Percentiles rank a stretch among this genome's conserved stretches.
These are phyloP conservation scores for Phocides pigmalion DNA, from an alignment of 1,140 invertebrate species.

Conservation along the genomic window DNA sequence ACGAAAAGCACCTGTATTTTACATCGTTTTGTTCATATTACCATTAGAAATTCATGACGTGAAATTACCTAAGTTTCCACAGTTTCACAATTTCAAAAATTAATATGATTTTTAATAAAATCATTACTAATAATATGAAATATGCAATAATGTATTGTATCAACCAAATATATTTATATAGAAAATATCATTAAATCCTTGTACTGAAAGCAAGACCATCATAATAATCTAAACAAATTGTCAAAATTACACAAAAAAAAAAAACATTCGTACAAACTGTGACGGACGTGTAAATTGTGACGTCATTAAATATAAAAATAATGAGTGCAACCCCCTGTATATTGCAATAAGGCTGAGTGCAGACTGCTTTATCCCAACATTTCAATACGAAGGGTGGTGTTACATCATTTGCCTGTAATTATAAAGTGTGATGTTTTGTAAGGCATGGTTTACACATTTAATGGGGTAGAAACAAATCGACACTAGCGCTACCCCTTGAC, in stretches of 20 bases:
- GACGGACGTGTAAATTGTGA: slow-evolving; percentile 2
- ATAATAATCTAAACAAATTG: background rate
- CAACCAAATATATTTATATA: too few relatives aligned
- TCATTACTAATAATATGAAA: too few relatives aligned
- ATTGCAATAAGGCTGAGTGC: slow-evolving; percentile 75
- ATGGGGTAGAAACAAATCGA: slow-evolving; percentile 48
- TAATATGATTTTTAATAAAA: too few relatives aligned
- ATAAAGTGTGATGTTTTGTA: slow-evolving; percentile 48
- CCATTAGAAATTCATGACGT: too few relatives aligned
- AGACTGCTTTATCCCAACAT: slow-evolving; percentile 68
- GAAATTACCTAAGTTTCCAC: too few relatives aligned
- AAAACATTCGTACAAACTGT: slow-evolving; percentile 11
- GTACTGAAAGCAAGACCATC: too few relatives aligned
- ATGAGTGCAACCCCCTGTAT: slow-evolving; percentile 47
- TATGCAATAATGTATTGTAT: too few relatives aligned
- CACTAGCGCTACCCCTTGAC: slow-evolving; percentile 27
- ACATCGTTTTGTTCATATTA: slow-evolving; percentile 6
- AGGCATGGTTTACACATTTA: slow-evolving; percentile 35
- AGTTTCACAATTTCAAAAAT: too few relatives aligned
- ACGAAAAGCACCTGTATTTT: slow-evolving; percentile 23
- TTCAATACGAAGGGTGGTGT: slow-evolving; percentile 61
- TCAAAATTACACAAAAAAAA: background rate
- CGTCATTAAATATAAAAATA: slow-evolving; percentile 23
- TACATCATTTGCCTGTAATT: slow-evolving; percentile 75
- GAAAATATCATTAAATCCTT: too few relatives aligned